These are phyloP conservation scores for Cheilosia soror DNA, from an alignment of 2,888 invertebrate genomes.

Conservation along the genomic window DNA sequence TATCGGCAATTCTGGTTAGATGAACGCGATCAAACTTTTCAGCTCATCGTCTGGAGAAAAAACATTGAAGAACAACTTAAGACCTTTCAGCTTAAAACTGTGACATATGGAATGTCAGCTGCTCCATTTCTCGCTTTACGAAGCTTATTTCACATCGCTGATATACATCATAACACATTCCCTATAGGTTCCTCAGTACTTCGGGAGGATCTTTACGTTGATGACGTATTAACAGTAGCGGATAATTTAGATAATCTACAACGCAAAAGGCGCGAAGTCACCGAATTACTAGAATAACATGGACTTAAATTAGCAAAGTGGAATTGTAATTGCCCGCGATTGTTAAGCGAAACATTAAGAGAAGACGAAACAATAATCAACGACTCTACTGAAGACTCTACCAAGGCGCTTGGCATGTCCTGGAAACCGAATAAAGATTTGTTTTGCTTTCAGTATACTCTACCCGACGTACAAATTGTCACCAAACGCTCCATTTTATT, in stretches of 20 bases:
- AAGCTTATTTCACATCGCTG: background rate
- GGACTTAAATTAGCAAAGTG: constrained; percentile 1
- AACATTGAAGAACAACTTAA: background rate
- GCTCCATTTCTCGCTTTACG: background rate
- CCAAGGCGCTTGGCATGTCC: background rate
- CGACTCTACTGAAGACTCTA: background rate
- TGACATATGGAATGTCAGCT: background rate
- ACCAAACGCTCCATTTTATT: background rate
- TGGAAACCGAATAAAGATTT: background rate
- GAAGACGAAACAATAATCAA: background rate
- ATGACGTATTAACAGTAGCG: no score
- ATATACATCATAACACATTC: background rate
- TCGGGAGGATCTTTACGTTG: background rate
- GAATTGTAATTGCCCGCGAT: background rate
- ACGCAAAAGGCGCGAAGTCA: background rate
- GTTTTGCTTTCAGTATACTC: background rate
- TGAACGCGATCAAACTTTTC: background rate
- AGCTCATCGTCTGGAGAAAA: background rate
- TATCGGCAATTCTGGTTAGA: background rate
- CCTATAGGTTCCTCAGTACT: background rate
- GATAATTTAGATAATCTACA: background rate
- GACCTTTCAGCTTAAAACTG: background rate
- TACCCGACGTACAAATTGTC: background rate
- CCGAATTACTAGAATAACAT: background rate
- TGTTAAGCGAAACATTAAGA: background rate